These are phyloP conservation scores for Yponomeuta plumbellus DNA, from an alignment of 2,888 invertebrate genomes.

Conservation along the genomic window DNA sequence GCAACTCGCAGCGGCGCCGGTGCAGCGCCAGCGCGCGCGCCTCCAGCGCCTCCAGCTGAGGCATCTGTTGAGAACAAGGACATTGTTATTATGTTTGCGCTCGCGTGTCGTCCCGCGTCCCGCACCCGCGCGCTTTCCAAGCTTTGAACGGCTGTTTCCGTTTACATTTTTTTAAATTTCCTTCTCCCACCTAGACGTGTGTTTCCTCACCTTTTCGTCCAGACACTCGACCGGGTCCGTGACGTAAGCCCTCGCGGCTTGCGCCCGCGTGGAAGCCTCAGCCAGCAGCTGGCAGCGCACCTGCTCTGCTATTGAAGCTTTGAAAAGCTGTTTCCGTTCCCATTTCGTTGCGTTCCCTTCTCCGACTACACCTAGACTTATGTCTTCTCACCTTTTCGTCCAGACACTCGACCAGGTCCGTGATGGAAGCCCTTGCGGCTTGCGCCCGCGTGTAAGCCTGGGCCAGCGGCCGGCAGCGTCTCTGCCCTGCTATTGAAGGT, in stretches of 20 bases:
- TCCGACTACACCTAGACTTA: too few relatives aligned
- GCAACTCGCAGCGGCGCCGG: conserved; percentile 82
- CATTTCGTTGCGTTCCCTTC: too few relatives aligned
- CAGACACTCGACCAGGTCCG: background rate
- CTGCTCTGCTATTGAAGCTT: too few relatives aligned
- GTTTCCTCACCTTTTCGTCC: background rate
- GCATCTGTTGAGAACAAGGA: conserved; percentile 73
- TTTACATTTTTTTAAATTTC: too few relatives aligned
- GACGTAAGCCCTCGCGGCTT: conserved; percentile 71
- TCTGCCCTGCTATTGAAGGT: background rate
- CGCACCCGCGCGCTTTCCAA: too few relatives aligned
- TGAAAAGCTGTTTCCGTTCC: too few relatives aligned
- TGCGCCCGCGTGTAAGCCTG: conserved; percentile 96
- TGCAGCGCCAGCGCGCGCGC: conserved; percentile 84
- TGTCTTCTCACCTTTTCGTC: background rate
- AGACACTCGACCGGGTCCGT: background rate
- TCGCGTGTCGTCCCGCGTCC: conserved; percentile 85
- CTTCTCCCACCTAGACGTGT: too few relatives aligned
- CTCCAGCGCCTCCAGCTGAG: conserved; percentile 86
- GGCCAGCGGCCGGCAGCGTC: conserved; percentile 77
- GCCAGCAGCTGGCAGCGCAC: conserved; percentile 77
- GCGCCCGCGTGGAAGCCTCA: conserved; percentile 93
- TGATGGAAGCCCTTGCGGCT: conserved; percentile 58
- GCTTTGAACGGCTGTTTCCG: too few relatives aligned
- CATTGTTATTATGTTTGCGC: too few relatives aligned